Conservation (phyloP, 2,113 vertebrate species). For the Hypomesus transpacificus region DNA sequence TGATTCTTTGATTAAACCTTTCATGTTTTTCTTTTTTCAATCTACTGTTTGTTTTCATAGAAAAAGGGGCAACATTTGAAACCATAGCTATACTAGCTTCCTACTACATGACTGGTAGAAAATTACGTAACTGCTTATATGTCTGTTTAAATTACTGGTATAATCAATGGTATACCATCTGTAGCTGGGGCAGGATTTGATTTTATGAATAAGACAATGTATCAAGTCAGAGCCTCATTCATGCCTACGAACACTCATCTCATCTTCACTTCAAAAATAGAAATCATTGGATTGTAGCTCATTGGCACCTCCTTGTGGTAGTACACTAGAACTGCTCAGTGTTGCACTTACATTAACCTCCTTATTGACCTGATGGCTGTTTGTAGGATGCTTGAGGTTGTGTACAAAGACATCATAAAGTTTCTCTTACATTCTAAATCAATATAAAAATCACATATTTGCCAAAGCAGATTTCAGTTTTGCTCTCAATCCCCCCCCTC, state of each 20-base stretch:
- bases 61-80: no score
- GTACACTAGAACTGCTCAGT: background rate
- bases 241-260: constrained; percentile 32
- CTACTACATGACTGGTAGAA: background rate
- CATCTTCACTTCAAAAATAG: constrained; percentile 3
- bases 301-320: constrained; percentile 62
- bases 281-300: constrained; percentile 24
- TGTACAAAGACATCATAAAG: no score
- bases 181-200: no score
- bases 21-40: no score
- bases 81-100: background rate
- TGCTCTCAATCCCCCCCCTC: constrained; percentile 4
- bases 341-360: background rate
- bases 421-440: no score
- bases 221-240: constrained; percentile 9
- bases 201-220: background rate
- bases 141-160: background rate
- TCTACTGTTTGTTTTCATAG: no score
- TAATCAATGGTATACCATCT: background rate
- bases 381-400: background rate
- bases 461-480: no score
- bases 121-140: background rate
- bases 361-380: background rate
- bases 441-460: no score
- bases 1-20: no score